A percentile compares a stretch with the other conserved stretches of the same genome.
Evolutionary conservation across 2,888 invertebrate species (phyloP).

Genomic region (Coleophora flavipennella): DNA sequence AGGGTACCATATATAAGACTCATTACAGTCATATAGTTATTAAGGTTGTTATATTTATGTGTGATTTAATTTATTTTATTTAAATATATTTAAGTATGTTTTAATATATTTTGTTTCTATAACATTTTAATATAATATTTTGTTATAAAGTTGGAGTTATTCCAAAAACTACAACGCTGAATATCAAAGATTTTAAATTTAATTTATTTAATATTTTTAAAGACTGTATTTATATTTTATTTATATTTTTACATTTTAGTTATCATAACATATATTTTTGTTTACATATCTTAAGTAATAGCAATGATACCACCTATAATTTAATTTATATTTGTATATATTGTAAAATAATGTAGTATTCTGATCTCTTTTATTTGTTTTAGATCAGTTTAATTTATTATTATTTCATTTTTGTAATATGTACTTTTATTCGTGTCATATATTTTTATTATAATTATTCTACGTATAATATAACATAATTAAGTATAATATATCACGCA

Average conservation of each 20-base stretch:
- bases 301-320: neutral
- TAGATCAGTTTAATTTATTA: conserved; percentile 11
- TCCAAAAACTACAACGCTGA: too few species aligned
- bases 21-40: conserved; percentile 15
- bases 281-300: too few species aligned
- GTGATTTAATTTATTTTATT: conserved; percentile 10
- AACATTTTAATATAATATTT: neutral
- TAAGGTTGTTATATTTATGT: conserved; percentile 1
- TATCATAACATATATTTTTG: too few species aligned
- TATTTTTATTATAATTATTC: conserved; percentile 10
- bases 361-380: conserved; percentile 11
- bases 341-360: conserved; percentile 3
- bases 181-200: conserved; percentile 1
- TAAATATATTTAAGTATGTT: conserved; percentile 3
- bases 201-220: neutral
- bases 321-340: conserved; percentile 7
- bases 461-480: too few species aligned
- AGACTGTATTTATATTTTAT: neutral
- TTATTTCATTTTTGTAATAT: conserved; percentile 8
- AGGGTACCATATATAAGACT: too few species aligned
- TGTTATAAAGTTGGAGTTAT: too few species aligned
- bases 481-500: too few species aligned
- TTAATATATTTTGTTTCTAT: conserved; percentile 5
- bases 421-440: conserved; percentile 18
- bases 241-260: neutral